These are phyloP conservation scores for Ceratoteleas bidentatus DNA, from an alignment of 1,140 invertebrate genomes.

Conservation along the genomic window DNA sequence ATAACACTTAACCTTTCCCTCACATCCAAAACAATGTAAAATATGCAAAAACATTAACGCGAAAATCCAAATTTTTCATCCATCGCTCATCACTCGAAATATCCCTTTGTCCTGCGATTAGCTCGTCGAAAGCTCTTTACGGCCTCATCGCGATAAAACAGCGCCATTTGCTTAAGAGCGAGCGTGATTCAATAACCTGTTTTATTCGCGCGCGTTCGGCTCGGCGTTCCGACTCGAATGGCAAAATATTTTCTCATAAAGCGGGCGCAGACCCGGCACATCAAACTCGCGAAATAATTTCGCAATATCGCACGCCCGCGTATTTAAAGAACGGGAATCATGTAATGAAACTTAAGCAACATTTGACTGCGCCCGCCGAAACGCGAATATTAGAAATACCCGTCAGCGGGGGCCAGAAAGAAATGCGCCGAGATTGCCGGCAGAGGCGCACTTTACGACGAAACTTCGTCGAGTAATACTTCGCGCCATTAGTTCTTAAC, in stretches of 20 bases:
- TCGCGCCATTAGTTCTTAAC: conserved; percentile 75
- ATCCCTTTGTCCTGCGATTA: conserved; percentile 1
- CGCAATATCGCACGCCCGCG: conserved; percentile 6
- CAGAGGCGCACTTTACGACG: conserved; percentile 67
- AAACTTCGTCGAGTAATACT: conserved; percentile 74
- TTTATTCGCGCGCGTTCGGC: conserved; percentile 10
- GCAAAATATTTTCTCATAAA: conserved; percentile 31
- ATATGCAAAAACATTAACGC: not conserved
- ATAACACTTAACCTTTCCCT: no score
- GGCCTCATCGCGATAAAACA: conserved; percentile 11
- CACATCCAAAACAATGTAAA: not conserved
- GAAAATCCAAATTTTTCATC: not conserved
- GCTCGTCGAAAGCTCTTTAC: conserved; percentile 8
- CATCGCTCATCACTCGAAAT: not conserved
- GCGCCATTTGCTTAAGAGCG: conserved; percentile 8
- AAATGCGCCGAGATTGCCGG: conserved; percentile 35
- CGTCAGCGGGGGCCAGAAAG: conserved; percentile 28
- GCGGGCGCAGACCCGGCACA: not conserved
- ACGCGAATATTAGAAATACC: conserved; percentile 51
- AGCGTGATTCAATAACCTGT: conserved; percentile 24
- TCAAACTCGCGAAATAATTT: conserved; percentile 16
- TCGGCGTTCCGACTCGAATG: not conserved
- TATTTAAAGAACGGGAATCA: conserved; percentile 13
- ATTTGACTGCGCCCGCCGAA: conserved; percentile 26
- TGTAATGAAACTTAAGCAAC: conserved; percentile 39